Evolutionary conservation across 2,888 invertebrate genomes (phyloP).

Genomic region (Ptilodon capucinus): DNA sequence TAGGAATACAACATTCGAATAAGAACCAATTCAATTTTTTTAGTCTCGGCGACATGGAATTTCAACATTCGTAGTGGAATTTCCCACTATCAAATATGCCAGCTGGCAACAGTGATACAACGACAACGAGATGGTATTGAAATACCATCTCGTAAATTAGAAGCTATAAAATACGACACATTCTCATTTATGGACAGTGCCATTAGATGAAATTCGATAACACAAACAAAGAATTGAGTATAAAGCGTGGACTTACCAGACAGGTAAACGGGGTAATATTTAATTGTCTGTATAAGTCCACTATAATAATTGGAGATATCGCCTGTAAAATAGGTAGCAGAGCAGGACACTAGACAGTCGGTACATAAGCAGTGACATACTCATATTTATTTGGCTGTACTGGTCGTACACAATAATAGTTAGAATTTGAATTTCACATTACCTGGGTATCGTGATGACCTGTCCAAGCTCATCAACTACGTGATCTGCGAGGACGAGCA

Average conservation of each 20-base stretch:
- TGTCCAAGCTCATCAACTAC: constrained; percentile 87
- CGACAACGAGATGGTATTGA: constrained; percentile 48
- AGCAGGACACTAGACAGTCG: too few relatives aligned
- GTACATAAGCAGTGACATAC: neutral
- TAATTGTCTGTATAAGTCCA: too few relatives aligned
- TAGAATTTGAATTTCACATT: constrained; percentile 31
- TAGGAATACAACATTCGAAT: constrained; percentile 7
- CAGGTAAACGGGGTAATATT: too few relatives aligned
- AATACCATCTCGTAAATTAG: constrained; percentile 49
- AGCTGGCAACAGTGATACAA: constrained; percentile 54
- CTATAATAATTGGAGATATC: too few relatives aligned
- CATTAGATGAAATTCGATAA: constrained; percentile 34
- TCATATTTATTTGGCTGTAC: neutral
- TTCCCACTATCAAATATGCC: constrained; percentile 52
- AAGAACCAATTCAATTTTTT: constrained; percentile 18
- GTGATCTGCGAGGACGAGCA: constrained; percentile 88
- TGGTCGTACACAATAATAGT: neutral
- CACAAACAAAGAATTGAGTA: too few relatives aligned
- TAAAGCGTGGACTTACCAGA: too few relatives aligned
- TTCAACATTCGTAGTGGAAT: constrained; percentile 47
- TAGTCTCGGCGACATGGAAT: constrained; percentile 25
- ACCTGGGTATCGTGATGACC: constrained; percentile 86
- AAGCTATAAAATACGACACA: constrained; percentile 51
- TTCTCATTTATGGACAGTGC: constrained; percentile 34
- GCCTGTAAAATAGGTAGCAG: too few relatives aligned